phyloP scores from a whole-genome alignment of 2,888 invertebrate genomes.

The Caenorhabditis sinica region DNA sequence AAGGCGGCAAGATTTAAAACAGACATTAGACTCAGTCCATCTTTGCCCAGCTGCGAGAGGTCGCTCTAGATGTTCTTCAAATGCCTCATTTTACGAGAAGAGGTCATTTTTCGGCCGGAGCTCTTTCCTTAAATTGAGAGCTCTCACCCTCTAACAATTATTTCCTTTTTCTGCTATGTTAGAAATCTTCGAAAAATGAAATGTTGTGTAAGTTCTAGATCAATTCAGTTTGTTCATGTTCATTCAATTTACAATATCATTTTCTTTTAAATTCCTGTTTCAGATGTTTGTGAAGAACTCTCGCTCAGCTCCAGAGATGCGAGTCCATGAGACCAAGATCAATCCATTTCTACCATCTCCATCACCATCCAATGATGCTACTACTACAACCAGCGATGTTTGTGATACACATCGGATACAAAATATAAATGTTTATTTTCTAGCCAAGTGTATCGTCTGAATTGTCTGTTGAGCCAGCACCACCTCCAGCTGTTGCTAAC shows the following conservation, averaged over 20 bases:
- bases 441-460: conserved; percentile 67
- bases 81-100: conserved; percentile 17
- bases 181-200: neutral
- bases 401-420: neutral
- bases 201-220: neutral
- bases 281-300: conserved; percentile 68
- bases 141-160: neutral
- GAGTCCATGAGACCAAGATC: conserved; percentile 58
- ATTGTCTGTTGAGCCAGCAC: conserved; percentile 44
- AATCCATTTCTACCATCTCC: conserved; percentile 58
- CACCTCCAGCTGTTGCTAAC: conserved; percentile 38
- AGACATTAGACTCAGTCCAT: neutral
- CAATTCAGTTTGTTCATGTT: no score
- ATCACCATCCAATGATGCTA: conserved; percentile 61
- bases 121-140: neutral
- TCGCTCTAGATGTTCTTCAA: conserved; percentile 28
- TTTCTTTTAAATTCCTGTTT: neutral
- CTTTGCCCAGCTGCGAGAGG: conserved; percentile 15
- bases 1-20: conserved; percentile 2
- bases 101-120: conserved; percentile 4
- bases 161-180: neutral
- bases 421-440: conserved; percentile 30
- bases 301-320: conserved; percentile 66
- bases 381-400: conserved; percentile 64
- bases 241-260: no score